Evolutionary conservation across 2,113 vertebrate species (phyloP).

Genomic region (Passer montanus): DNA sequence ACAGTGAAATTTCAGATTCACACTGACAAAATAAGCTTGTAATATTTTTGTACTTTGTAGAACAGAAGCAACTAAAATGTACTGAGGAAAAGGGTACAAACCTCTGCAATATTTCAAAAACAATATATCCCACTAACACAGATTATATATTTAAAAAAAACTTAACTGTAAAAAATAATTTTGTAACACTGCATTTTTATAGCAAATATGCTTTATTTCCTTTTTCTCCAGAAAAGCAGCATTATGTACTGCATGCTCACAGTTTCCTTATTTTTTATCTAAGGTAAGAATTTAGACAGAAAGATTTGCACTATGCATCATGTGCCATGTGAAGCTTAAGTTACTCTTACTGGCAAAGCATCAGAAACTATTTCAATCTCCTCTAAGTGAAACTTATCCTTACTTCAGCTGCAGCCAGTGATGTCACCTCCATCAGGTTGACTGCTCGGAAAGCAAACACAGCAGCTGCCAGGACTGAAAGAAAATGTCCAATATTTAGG

Average conservation of each 20-base stretch:
- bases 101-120: not conserved
- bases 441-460: constrained; percentile 97
- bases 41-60: not conserved
- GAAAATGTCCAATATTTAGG: constrained; percentile 71
- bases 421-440: constrained; percentile 99
- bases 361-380: constrained; percentile 86
- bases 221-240: not conserved
- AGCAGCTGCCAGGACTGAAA: constrained; percentile 92
- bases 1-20: not conserved
- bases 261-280: constrained; percentile 31
- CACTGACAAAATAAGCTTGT: not conserved
- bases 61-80: not conserved
- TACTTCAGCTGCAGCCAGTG: constrained; percentile 96
- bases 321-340: constrained; percentile 74
- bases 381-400: constrained; percentile 76
- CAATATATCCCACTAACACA: not conserved
- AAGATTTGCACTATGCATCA: constrained; percentile 71
- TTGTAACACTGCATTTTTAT: not conserved
- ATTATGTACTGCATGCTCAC: not conserved
- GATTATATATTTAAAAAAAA: not conserved
- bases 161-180: not conserved
- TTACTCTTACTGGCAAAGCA: constrained; percentile 76
- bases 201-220: not conserved
- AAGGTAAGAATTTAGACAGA: constrained; percentile 40
- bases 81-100: not conserved